A percentile compares a stretch with the other conserved stretches of the same genome.
These are phyloP conservation scores for Leptodirus hochenwartii DNA, from an alignment of 2,888 invertebrate genomes.

Conservation along the genomic window DNA sequence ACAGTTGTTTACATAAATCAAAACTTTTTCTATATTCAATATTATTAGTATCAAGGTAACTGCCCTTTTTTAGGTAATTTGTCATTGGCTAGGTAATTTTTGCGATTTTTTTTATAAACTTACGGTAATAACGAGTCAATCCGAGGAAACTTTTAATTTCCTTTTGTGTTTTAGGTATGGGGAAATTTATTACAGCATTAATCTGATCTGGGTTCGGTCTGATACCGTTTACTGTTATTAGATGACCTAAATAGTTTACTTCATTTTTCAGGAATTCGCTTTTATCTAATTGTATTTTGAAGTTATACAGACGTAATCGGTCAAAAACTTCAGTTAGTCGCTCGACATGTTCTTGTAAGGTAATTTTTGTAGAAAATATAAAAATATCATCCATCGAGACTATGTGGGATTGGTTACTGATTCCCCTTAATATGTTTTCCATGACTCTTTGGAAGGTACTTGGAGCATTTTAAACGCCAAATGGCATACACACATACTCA, in stretches of 20 bases:
- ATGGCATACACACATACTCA: neutral
- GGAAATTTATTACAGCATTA: neutral
- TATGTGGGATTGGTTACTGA: conserved; percentile 11
- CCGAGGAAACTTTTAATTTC: conserved; percentile 1
- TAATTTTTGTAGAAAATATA: neutral
- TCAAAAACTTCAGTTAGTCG: neutral
- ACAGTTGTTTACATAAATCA: neutral
- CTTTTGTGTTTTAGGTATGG: conserved; percentile 1
- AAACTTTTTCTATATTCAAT: neutral
- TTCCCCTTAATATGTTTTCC: conserved; percentile 8
- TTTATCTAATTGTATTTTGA: conserved; percentile 2
- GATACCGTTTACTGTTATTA: neutral
- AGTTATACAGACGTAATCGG: neutral
- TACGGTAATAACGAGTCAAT: neutral
- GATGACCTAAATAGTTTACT: conserved; percentile 1
- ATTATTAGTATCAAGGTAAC: too few relatives aligned
- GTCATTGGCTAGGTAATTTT: too few relatives aligned
- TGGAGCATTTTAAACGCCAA: neutral
- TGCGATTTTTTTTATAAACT: neutral
- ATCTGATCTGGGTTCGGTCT: conserved; percentile 1
- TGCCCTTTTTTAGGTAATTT: too few relatives aligned
- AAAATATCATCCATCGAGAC: conserved; percentile 10
- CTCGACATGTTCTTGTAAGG: conserved; percentile 1
- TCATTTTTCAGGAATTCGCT: conserved; percentile 2
- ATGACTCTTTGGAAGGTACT: neutral